Percentiles rank a stretch among this genome's conserved stretches.
These are phyloP conservation scores for Lordiphosa clarofinis DNA, from an alignment of 1,140 invertebrate species.

Conservation along the genomic window DNA sequence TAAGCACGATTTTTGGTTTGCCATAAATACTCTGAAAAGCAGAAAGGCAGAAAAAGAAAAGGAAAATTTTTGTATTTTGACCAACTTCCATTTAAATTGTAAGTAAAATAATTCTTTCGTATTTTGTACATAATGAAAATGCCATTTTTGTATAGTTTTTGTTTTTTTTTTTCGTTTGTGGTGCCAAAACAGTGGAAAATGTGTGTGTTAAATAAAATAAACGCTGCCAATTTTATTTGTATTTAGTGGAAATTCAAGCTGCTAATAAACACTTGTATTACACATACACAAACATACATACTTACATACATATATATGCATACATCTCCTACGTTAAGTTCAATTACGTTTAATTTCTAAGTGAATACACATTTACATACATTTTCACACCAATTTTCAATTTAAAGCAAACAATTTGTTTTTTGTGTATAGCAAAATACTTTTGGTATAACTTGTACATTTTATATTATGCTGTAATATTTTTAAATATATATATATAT, in stretches of 20 bases:
- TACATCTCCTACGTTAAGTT: constrained; percentile 30
- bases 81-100: constrained; percentile 49
- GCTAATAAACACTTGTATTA: constrained; percentile 33
- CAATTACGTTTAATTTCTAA: constrained; percentile 21
- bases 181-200: constrained; percentile 64
- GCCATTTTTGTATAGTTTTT: constrained; percentile 62
- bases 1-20: constrained; percentile 52
- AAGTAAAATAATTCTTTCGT: constrained; percentile 10
- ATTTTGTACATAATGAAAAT: constrained; percentile 58
- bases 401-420: constrained; percentile 32
- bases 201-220: constrained; percentile 23
- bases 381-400: constrained; percentile 27
- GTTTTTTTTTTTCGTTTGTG: constrained; percentile 44
- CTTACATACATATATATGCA: constrained; percentile 26
- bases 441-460: constrained; percentile 67
- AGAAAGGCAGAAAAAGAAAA: constrained; percentile 35
- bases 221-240: constrained; percentile 26
- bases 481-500: constrained; percentile 31
- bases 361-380: constrained; percentile 7
- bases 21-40: constrained; percentile 62
- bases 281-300: constrained; percentile 13
- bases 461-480: constrained; percentile 73
- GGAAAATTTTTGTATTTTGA: constrained; percentile 56
- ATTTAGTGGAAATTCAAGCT: constrained; percentile 15
- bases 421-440: constrained; percentile 31